Evolutionary conservation across 2,113 vertebrate species (phyloP).

Genomic region (Tapirus terrestris): DNA sequence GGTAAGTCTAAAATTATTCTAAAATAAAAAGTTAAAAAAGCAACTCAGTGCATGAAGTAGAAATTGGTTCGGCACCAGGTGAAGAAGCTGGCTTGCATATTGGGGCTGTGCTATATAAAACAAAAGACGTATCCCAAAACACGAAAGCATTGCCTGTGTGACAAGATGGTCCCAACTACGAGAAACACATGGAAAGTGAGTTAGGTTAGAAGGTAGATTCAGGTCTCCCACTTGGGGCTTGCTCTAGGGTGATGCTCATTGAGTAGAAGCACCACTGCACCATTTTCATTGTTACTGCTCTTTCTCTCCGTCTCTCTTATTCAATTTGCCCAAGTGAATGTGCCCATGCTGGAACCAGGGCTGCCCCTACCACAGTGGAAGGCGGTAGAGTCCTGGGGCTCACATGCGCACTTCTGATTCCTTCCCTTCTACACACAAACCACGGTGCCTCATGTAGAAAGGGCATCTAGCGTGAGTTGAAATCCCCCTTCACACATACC

Average conservation of each 20-base stretch:
- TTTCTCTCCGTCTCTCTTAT: neutral
- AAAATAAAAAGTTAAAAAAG: slow-evolving; percentile 27
- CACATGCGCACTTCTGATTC: neutral
- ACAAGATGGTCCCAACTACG: neutral
- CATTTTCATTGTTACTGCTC: neutral
- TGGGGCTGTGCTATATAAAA: neutral
- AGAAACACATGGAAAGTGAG: slow-evolving; percentile 1
- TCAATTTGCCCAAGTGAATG: neutral
- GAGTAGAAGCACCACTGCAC: neutral
- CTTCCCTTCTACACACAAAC: neutral
- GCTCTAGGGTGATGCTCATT: neutral
- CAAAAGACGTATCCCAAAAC: neutral
- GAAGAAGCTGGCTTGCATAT: neutral
- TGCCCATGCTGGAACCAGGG: neutral
- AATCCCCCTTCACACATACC: neutral
- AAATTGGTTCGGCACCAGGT: neutral
- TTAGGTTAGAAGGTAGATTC: neutral
- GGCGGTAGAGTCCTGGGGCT: neutral
- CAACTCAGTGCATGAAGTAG: neutral
- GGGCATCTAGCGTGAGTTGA: neutral
- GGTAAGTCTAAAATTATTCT: slow-evolving; percentile 32
- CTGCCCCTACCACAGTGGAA: neutral
- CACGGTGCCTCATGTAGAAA: neutral
- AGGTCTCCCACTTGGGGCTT: neutral
- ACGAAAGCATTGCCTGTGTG: neutral